Evolutionary conservation across 2,888 invertebrate genomes (phyloP).

Genomic region (Protonemura montana): DNA sequence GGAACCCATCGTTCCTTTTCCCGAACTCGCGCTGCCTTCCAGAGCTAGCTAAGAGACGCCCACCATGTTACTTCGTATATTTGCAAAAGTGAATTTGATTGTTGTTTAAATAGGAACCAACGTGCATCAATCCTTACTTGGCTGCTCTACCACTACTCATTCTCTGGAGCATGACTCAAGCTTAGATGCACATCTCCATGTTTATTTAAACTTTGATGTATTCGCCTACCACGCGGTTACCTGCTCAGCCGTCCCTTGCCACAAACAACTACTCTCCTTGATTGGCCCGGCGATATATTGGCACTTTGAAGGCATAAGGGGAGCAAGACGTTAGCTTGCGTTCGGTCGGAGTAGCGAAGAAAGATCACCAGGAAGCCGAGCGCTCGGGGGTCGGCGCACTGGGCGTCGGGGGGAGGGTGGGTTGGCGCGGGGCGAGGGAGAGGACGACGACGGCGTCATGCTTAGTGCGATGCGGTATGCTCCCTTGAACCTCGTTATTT

Average conservation of each 20-base stretch:
- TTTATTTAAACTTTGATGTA: background rate
- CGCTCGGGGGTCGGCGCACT: background rate
- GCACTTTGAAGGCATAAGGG: background rate
- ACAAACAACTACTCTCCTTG: conserved; percentile 2
- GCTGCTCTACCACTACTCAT: no score
- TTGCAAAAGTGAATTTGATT: no score
- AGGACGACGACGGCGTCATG: background rate
- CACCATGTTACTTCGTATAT: no score
- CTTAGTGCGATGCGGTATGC: background rate
- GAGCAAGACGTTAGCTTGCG: background rate
- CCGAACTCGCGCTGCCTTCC: background rate
- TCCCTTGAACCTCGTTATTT: background rate
- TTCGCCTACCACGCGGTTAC: background rate
- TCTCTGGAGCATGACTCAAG: background rate
- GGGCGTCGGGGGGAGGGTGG: background rate
- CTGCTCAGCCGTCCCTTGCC: background rate
- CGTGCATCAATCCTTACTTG: background rate
- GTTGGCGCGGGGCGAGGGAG: background rate
- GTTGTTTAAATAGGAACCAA: background rate
- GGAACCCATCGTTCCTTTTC: background rate
- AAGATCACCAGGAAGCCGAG: conserved; percentile 24
- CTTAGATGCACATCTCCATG: background rate
- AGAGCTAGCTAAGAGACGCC: no score
- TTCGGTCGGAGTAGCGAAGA: conserved; percentile 1
- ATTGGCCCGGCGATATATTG: background rate